A percentile compares a stretch with the other conserved stretches of the same genome.
phyloP scores from a whole-genome alignment of 1,140 invertebrate genomes.

The Archegozetes longisetosus region DNA sequence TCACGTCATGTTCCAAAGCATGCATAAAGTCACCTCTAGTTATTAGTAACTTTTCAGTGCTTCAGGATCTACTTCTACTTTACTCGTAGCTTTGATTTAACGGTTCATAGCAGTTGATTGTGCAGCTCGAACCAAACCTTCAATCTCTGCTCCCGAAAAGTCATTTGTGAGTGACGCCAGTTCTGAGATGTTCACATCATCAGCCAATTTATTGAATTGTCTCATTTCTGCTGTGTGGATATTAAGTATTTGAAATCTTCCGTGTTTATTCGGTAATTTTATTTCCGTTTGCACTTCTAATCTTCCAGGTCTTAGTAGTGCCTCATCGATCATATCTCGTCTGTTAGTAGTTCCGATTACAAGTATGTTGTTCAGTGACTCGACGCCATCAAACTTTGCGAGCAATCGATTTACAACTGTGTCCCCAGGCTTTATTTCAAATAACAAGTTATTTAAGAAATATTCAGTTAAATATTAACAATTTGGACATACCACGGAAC shows the following conservation, averaged over 20 bases:
- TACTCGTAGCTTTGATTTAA: slow-evolving; percentile 83
- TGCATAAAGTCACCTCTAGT: slow-evolving; percentile 78
- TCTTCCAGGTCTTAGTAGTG: slow-evolving; percentile 83
- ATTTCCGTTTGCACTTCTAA: slow-evolving; percentile 99
- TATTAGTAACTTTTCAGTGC: slow-evolving; percentile 88
- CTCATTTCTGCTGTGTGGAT: slow-evolving; percentile 91
- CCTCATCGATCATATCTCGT: slow-evolving; percentile 98
- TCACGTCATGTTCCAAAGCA: slow-evolving; percentile 91
- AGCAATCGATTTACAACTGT: slow-evolving; percentile 94
- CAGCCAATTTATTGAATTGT: slow-evolving; percentile 70
- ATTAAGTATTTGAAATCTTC: slow-evolving; percentile 77
- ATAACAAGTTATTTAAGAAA: neutral
- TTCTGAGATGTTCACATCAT: slow-evolving; percentile 75
- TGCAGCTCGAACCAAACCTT: slow-evolving; percentile 91
- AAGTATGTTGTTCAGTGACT: slow-evolving; percentile 97
- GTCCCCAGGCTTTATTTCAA: slow-evolving; percentile 42
- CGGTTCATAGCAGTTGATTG: slow-evolving; percentile 98
- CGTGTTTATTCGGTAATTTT: slow-evolving; percentile 71
- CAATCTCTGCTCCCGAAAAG: slow-evolving; percentile 98
- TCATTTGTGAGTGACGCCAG: slow-evolving; percentile 82
- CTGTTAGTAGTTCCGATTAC: slow-evolving; percentile 89
- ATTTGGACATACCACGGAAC: slow-evolving; percentile 67
- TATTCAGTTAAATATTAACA: slow-evolving; percentile 28
- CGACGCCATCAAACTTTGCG: slow-evolving; percentile 97
- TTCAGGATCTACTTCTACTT: slow-evolving; percentile 90